These are phyloP conservation scores for Aphodius granarius DNA, from an alignment of 2,888 invertebrate species.

Conservation along the genomic window DNA sequence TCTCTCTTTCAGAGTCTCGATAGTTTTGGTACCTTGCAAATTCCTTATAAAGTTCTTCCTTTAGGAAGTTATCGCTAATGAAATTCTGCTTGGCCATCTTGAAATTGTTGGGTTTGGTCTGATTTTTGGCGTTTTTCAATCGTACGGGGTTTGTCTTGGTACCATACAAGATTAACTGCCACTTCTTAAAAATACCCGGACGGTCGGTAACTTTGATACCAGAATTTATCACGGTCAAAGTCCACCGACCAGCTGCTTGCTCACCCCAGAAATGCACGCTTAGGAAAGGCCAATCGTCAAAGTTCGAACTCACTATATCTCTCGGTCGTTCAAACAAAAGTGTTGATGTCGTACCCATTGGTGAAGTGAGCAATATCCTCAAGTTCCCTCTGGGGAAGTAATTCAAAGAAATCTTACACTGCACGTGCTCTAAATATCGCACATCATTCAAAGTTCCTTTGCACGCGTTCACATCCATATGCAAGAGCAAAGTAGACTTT, in stretches of 20 bases:
- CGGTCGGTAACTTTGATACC: slow-evolving; percentile 78
- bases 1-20: slow-evolving; percentile 65
- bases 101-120: slow-evolving; percentile 56
- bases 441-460: slow-evolving; percentile 85
- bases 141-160: slow-evolving; percentile 84
- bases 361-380: slow-evolving; percentile 84
- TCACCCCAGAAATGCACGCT: slow-evolving; percentile 99
- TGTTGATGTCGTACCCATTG: slow-evolving; percentile 91
- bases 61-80: slow-evolving; percentile 63
- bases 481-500: slow-evolving; percentile 73
- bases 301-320: slow-evolving; percentile 89
- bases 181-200: slow-evolving; percentile 84
- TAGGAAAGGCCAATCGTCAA: slow-evolving; percentile 98
- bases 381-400: slow-evolving; percentile 88
- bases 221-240: slow-evolving; percentile 69
- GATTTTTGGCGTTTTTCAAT: slow-evolving; percentile 61
- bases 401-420: slow-evolving; percentile 89
- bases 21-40: slow-evolving; percentile 79
- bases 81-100: slow-evolving; percentile 10
- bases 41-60: slow-evolving; percentile 68
- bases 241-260: slow-evolving; percentile 87
- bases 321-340: slow-evolving; percentile 91
- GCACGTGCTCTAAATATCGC: slow-evolving; percentile 93
- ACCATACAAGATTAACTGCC: slow-evolving; percentile 97
- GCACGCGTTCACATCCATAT: slow-evolving; percentile 91